Evolutionary conservation across 1,140 invertebrate genomes (phyloP).

Genomic region (Hylaeus anthracinus): DNA sequence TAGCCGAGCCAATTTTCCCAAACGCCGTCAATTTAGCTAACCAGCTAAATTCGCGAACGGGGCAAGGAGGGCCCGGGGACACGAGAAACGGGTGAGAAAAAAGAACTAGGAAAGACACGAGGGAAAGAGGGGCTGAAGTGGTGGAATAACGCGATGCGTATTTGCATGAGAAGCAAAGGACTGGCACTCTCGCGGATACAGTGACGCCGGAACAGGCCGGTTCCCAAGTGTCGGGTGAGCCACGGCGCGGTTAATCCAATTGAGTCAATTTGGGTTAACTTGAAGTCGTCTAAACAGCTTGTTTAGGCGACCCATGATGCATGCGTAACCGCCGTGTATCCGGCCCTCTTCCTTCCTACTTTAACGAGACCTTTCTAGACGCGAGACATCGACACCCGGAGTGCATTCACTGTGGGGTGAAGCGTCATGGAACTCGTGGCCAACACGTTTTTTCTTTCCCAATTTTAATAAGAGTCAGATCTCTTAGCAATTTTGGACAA

Average conservation of each 20-base stretch:
- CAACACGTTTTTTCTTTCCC: too few relatives aligned
- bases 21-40: slow-evolving; percentile 67
- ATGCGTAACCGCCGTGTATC: slow-evolving; percentile 71
- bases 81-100: slow-evolving; percentile 50
- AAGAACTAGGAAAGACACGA: slow-evolving; percentile 47
- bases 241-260: slow-evolving; percentile 80
- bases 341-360: slow-evolving; percentile 70
- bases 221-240: slow-evolving; percentile 80
- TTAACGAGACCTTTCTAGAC: slow-evolving; percentile 49
- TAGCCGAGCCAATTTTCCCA: slow-evolving; percentile 66
- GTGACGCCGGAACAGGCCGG: slow-evolving; percentile 71
- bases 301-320: slow-evolving; percentile 75
- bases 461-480: too few relatives aligned
- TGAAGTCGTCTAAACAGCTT: slow-evolving; percentile 81
- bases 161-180: slow-evolving; percentile 79
- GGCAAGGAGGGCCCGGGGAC: slow-evolving; percentile 57
- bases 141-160: slow-evolving; percentile 68
- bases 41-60: slow-evolving; percentile 65
- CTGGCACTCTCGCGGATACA: slow-evolving; percentile 67
- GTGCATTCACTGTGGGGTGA: background rate
- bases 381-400: slow-evolving; percentile 26
- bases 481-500: too few relatives aligned
- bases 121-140: slow-evolving; percentile 46
- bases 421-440: background rate
- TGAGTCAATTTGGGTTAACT: slow-evolving; percentile 81